Evolutionary conservation across 2,888 invertebrate genomes (phyloP).

Genomic region (Amiota mariae): DNA sequence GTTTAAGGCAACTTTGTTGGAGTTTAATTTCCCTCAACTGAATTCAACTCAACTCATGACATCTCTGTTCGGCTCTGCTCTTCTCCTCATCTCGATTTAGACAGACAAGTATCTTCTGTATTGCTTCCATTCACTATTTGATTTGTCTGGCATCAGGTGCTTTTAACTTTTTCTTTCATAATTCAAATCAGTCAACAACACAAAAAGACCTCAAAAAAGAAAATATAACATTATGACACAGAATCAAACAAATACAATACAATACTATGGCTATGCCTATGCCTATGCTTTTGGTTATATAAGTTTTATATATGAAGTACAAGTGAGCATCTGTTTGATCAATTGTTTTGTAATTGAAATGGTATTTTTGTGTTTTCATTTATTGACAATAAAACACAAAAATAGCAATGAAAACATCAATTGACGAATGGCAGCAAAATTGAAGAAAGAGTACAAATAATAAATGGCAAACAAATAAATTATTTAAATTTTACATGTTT

Average conservation of each 20-base stretch:
- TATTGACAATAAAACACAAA: constrained; percentile 24
- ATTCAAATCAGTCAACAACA: constrained; percentile 32
- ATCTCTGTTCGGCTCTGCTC: too few species aligned
- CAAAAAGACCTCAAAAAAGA: not conserved
- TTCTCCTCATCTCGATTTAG: not conserved
- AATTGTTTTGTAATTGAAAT: constrained; percentile 31
- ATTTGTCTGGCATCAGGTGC: constrained; percentile 17
- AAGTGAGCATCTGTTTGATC: constrained; percentile 20
- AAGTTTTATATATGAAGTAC: too few species aligned
- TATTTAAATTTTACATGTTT: constrained; percentile 31
- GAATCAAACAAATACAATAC: too few species aligned
- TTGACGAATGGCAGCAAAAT: not conserved
- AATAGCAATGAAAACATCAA: not conserved
- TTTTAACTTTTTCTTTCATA: constrained; percentile 26
- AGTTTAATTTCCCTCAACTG: constrained; percentile 23
- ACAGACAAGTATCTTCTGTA: too few species aligned
- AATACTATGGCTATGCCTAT: too few species aligned
- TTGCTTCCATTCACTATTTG: too few species aligned
- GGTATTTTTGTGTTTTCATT: constrained; percentile 12
- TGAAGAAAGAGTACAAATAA: too few species aligned
- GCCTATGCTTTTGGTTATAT: too few species aligned
- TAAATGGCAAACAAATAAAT: constrained; percentile 19
- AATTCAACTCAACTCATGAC: not conserved
- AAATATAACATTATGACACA: not conserved
- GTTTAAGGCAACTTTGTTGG: constrained; percentile 5